A percentile compares a stretch with the other conserved stretches of the same genome.
phyloP scores from a whole-genome alignment of 1,140 invertebrate species.

The Oryzaephilus surinamensis region DNA sequence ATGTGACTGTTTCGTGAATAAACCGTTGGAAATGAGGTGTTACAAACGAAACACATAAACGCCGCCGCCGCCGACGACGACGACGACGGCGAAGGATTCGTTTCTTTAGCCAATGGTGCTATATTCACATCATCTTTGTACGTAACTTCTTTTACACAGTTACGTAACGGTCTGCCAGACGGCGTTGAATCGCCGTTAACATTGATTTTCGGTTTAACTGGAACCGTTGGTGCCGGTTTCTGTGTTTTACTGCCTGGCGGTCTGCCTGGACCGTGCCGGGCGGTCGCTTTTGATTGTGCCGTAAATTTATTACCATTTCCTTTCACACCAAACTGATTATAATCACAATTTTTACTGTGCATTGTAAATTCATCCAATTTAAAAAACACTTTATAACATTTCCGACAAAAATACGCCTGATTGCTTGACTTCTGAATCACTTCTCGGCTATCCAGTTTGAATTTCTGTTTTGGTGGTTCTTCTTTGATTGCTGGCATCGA shows the following conservation, averaged over 20 bases:
- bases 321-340: conserved; percentile 15
- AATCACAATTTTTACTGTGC: conserved; percentile 30
- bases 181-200: conserved; percentile 15
- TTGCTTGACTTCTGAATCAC: conserved; percentile 18
- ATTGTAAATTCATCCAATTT: conserved; percentile 34
- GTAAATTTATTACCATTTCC: too few relatives aligned
- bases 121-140: background rate
- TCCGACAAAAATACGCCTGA: conserved; percentile 34
- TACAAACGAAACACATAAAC: conserved; percentile 31
- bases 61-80: too few relatives aligned
- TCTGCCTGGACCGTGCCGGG: too few relatives aligned
- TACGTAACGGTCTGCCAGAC: conserved; percentile 18
- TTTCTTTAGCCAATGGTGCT: background rate
- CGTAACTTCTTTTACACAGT: too few relatives aligned
- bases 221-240: background rate
- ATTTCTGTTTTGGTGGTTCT: conserved; percentile 3
- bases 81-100: too few relatives aligned
- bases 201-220: conserved; percentile 5
- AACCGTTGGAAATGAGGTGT: conserved; percentile 30
- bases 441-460: conserved; percentile 11
- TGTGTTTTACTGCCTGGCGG: conserved; percentile 3
- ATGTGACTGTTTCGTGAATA: conserved; percentile 35
- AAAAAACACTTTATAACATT: conserved; percentile 34
- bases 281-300: too few relatives aligned
- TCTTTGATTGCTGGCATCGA: background rate